A percentile compares a stretch with the other conserved stretches of the same genome.
Conservation (phyloP, 2,888 invertebrate genomes). For the Meiosimyza platycephala region DNA sequence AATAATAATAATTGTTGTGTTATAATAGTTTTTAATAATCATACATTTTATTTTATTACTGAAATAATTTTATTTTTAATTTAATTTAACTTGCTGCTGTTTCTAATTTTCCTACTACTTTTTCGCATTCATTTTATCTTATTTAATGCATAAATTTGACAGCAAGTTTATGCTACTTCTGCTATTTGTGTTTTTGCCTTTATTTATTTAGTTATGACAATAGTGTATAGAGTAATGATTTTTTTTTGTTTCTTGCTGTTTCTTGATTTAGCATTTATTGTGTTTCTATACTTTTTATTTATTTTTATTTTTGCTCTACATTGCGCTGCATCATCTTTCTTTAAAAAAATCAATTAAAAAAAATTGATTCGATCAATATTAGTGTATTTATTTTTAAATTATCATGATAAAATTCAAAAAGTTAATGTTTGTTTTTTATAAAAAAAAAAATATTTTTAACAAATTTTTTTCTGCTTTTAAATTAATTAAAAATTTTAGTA, state of each 20-base stretch:
- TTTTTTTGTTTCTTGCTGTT: slow-evolving; percentile 8
- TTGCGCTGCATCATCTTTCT: too few species aligned
- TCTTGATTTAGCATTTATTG: slow-evolving; percentile 22
- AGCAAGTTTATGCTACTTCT: slow-evolving; percentile 19
- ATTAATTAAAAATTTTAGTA: too few species aligned
- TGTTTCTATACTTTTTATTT: too few species aligned
- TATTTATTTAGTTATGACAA: slow-evolving; percentile 24
- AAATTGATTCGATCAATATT: too few species aligned
- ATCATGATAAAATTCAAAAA: too few species aligned
- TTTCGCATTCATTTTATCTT: background rate
- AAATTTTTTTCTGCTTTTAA: too few species aligned
- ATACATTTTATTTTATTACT: slow-evolving; percentile 25
- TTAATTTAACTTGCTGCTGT: slow-evolving; percentile 11
- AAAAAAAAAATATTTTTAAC: too few species aligned
- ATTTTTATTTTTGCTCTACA: background rate
- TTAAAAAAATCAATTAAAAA: too few species aligned
- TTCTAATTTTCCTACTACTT: slow-evolving; percentile 10
- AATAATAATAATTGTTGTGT: slow-evolving; percentile 6
- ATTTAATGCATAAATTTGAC: slow-evolving; percentile 23
- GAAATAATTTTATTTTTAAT: slow-evolving; percentile 7
- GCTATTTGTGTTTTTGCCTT: slow-evolving; percentile 12
- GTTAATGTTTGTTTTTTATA: too few species aligned
- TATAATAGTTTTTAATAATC: slow-evolving; percentile 13
- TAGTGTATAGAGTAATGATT: slow-evolving; percentile 22
- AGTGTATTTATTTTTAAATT: too few species aligned